phyloP scores from a whole-genome alignment of 2,113 vertebrate genomes.

The Oncorhynchus gorbuscha region DNA sequence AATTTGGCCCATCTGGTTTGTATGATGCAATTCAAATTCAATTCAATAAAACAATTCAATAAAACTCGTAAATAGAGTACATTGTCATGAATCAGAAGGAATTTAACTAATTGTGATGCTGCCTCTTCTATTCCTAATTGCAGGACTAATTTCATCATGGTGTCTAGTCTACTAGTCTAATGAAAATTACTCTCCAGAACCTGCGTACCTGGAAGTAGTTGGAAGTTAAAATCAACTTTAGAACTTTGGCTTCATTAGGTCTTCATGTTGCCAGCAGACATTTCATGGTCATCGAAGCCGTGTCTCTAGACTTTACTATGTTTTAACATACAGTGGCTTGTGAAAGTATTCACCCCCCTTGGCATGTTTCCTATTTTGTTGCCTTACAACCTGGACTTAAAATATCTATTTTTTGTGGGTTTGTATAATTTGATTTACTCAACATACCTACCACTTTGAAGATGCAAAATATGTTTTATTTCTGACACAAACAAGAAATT shows the following conservation, averaged over 20 bases:
- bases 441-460: no score
- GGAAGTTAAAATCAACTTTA: neutral
- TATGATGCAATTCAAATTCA: slow-evolving; percentile 17
- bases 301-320: no score
- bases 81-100: slow-evolving; percentile 31
- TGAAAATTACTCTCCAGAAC: neutral
- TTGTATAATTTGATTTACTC: no score
- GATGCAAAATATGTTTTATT: no score
- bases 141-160: neutral
- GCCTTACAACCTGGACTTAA: no score
- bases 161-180: slow-evolving; percentile 4
- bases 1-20: slow-evolving; percentile 19
- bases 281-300: neutral
- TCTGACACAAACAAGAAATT: no score
- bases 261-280: neutral
- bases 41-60: no score
- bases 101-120: neutral
- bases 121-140: neutral
- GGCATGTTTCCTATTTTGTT: no score
- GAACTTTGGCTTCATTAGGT: neutral
- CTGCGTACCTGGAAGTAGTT: neutral
- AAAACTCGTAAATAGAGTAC: slow-evolving; percentile 19
- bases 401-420: no score
- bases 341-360: no score
- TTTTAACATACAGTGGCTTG: no score